These are phyloP conservation scores for Tetanocera ferruginea DNA, from an alignment of 2,888 invertebrate species.

Conservation along the genomic window DNA sequence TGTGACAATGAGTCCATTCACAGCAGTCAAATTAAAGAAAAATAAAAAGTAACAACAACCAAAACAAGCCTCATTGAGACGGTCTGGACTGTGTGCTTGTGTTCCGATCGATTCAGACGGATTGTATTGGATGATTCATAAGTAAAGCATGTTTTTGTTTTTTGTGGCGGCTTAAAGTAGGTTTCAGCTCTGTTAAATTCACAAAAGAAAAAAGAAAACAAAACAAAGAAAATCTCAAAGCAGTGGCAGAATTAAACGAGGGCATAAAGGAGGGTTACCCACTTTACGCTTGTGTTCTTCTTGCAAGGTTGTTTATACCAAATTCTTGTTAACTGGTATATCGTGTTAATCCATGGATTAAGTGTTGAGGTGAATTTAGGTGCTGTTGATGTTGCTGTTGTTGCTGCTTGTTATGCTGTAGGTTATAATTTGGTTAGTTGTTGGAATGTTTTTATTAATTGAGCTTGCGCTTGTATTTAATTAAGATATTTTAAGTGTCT, in stretches of 20 bases:
- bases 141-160: slow-evolving; percentile 8
- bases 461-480: too few relatives aligned
- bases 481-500: too few relatives aligned
- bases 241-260: neutral
- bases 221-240: neutral
- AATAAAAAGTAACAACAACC: neutral
- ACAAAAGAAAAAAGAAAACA: neutral
- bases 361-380: neutral
- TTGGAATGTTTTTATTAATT: too few relatives aligned
- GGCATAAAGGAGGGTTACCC: slow-evolving; percentile 1
- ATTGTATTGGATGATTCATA: slow-evolving; percentile 26
- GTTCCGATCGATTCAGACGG: neutral
- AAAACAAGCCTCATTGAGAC: slow-evolving; percentile 6
- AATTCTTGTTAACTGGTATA: neutral
- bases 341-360: neutral
- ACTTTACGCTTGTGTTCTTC: neutral
- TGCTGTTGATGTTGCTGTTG: too few relatives aligned
- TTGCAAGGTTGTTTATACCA: too few relatives aligned
- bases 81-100: neutral
- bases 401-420: neutral
- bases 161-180: neutral
- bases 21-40: neutral
- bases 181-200: neutral
- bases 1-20: neutral
- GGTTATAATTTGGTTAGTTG: too few relatives aligned